Evolutionary conservation across 2,797 vertebrate genomes (phyloP).

Genomic region (Phoebastria nigripes): DNA sequence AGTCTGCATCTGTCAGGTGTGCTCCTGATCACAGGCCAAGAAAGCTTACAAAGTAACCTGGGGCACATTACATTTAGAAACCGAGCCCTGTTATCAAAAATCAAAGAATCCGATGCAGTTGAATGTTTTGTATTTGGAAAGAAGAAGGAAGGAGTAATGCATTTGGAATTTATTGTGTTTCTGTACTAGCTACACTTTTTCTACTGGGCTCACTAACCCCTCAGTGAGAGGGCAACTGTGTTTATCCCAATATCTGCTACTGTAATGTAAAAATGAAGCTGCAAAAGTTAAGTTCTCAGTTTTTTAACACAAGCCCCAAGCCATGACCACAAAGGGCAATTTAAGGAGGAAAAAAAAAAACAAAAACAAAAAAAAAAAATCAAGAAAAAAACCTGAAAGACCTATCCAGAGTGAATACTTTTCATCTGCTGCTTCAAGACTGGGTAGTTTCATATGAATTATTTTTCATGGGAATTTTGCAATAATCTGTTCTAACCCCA

Average conservation of each 20-base stretch:
- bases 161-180: constrained; percentile 45
- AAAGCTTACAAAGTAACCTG: constrained; percentile 70
- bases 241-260: background rate
- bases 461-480: constrained; percentile 53
- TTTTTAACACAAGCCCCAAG: constrained; percentile 10
- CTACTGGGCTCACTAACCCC: background rate
- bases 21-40: constrained; percentile 72
- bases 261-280: background rate
- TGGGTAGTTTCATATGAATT: background rate
- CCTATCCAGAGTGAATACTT: background rate
- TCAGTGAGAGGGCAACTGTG: background rate
- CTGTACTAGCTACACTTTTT: background rate
- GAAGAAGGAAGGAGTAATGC: constrained; percentile 25
- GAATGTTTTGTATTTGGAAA: constrained; percentile 63
- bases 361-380: background rate
- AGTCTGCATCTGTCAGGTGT: constrained; percentile 80
- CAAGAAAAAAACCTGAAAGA: background rate
- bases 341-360: background rate
- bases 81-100: constrained; percentile 66
- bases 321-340: background rate
- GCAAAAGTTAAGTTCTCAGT: background rate
- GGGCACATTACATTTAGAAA: constrained; percentile 71
- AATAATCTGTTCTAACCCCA: constrained; percentile 36
- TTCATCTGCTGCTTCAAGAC: constrained; percentile 16
- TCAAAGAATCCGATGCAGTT: constrained; percentile 60